phyloP scores from a whole-genome alignment of 2,888 invertebrate genomes.

The Aromia moschata region DNA sequence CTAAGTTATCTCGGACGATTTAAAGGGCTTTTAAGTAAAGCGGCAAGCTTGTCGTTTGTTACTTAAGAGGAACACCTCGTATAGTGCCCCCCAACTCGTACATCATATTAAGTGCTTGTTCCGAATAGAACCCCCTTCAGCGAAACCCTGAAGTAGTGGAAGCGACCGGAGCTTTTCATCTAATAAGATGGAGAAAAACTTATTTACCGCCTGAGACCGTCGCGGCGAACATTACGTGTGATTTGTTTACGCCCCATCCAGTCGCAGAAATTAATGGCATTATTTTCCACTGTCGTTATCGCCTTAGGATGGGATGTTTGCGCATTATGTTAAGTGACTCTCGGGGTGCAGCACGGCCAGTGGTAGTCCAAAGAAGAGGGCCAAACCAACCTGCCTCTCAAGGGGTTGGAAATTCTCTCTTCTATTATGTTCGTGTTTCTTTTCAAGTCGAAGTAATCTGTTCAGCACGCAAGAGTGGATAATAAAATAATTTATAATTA shows the following conservation, averaged over 20 bases:
- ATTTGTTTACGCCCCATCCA: slow-evolving; percentile 9
- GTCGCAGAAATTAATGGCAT: slow-evolving; percentile 5
- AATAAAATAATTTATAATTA: too few species aligned
- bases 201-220: slow-evolving; percentile 10
- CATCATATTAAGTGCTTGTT: slow-evolving; percentile 23
- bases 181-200: slow-evolving; percentile 20
- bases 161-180: slow-evolving; percentile 22
- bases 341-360: neutral
- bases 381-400: too few species aligned
- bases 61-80: slow-evolving; percentile 12
- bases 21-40: slow-evolving; percentile 7
- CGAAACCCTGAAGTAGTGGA: slow-evolving; percentile 18
- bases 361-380: too few species aligned
- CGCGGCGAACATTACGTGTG: slow-evolving; percentile 2
- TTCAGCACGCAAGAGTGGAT: too few species aligned
- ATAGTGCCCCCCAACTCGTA: slow-evolving; percentile 5
- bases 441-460: too few species aligned
- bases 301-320: neutral
- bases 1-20: slow-evolving; percentile 8
- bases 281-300: neutral
- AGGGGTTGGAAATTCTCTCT: too few species aligned
- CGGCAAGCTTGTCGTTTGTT: slow-evolving; percentile 6
- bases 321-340: neutral
- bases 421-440: too few species aligned
- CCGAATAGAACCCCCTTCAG: slow-evolving; percentile 18